Percentiles rank a stretch among this genome's conserved stretches.
phyloP scores from a whole-genome alignment of 2,113 vertebrate species.

The Varanus salvator region DNA sequence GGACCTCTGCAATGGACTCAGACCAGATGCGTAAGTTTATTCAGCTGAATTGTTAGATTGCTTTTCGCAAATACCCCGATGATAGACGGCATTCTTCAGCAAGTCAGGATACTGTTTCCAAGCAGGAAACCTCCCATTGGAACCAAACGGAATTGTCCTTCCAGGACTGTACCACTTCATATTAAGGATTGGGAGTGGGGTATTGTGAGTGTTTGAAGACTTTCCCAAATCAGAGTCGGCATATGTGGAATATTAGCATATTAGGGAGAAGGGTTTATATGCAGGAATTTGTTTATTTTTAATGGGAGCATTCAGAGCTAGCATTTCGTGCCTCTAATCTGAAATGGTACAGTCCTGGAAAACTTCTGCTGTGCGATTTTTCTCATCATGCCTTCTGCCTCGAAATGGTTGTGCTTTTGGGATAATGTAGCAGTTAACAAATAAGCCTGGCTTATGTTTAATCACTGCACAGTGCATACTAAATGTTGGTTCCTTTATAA shows the following conservation, averaged over 20 bases:
- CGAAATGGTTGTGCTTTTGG: background rate
- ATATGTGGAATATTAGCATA: background rate
- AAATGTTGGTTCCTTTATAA: background rate
- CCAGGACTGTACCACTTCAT: background rate
- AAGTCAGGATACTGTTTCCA: background rate
- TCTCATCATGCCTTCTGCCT: background rate
- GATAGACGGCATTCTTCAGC: background rate
- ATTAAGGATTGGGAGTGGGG: no score
- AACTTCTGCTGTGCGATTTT: background rate
- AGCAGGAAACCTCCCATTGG: background rate
- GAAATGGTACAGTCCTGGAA: background rate
- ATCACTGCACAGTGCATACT: background rate
- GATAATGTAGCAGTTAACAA: background rate
- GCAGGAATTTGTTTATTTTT: background rate
- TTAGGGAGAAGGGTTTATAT: background rate
- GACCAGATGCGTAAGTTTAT: slow-evolving; percentile 80
- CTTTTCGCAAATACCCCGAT: background rate
- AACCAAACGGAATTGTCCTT: background rate
- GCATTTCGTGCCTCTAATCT: background rate
- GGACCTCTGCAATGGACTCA: slow-evolving; percentile 87
- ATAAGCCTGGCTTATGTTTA: background rate
- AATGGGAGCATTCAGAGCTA: background rate
- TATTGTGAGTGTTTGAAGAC: background rate
- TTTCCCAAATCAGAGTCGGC: background rate
- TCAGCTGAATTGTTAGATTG: background rate